Evolutionary conservation across 2,797 vertebrate species (phyloP).

Genomic region (Borostomias antarcticus): DNA sequence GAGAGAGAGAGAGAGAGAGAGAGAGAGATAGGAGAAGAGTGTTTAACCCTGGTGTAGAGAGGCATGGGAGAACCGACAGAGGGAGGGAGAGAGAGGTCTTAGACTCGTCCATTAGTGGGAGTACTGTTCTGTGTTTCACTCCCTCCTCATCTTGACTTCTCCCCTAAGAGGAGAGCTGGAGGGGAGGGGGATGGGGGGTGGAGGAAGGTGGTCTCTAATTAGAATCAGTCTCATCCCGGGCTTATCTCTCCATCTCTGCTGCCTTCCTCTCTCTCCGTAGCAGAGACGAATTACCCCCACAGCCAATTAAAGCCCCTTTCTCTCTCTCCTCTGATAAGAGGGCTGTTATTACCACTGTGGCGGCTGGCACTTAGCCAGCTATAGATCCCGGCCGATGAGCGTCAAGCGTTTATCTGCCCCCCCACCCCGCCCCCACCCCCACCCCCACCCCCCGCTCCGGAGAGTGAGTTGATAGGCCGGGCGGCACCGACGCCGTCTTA

Average conservation of each 20-base stretch:
- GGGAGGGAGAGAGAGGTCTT: conserved; percentile 33
- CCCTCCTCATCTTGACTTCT: background rate
- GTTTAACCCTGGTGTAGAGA: conserved; percentile 25
- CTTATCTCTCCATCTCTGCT: conserved; percentile 7
- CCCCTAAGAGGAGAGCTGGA: background rate
- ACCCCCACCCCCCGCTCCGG: conserved; percentile 33
- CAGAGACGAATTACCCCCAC: conserved; percentile 44
- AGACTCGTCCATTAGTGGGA: background rate
- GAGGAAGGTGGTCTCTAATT: conserved; percentile 49
- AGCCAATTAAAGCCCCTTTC: conserved; percentile 59
- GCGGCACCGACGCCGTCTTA: conserved; percentile 49
- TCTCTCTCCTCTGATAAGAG: conserved; percentile 54
- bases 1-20: background rate
- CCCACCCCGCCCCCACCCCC: conserved; percentile 13
- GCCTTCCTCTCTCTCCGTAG: conserved; percentile 30
- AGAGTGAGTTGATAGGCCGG: conserved; percentile 53
- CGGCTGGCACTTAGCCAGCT: conserved; percentile 44
- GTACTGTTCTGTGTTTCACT: background rate
- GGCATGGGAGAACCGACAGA: conserved; percentile 33
- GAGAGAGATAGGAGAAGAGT: conserved; percentile 23
- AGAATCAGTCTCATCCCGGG: conserved; percentile 45
- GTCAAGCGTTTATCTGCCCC: conserved; percentile 56
- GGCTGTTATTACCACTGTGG: conserved; percentile 50
- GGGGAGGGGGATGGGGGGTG: background rate
- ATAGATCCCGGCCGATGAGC: conserved; percentile 47